These are phyloP conservation scores for Petrosia ficiformis DNA, from an alignment of 37 sponge, comb jelly and placozoan species.

Conservation along the genomic window DNA sequence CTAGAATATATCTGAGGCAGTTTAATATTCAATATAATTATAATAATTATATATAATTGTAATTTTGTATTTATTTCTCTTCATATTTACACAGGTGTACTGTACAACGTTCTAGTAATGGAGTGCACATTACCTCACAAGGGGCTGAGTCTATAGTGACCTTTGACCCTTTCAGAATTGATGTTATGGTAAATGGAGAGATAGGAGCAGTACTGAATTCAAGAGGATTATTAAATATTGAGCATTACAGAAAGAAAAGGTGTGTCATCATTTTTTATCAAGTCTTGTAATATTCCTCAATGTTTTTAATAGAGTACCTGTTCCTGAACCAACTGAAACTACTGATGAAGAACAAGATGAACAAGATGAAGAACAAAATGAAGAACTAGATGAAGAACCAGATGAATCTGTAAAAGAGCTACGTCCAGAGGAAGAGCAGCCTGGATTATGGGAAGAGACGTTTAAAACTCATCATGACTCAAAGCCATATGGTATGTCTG, in stretches of 20 bases:
- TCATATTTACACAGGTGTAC: conserved; percentile 15
- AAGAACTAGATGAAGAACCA: conserved; percentile 34
- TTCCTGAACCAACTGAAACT: background rate
- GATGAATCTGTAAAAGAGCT: conserved; percentile 1
- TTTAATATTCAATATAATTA: too few species aligned
- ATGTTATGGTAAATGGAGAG: conserved; percentile 64
- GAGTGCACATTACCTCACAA: conserved; percentile 28
- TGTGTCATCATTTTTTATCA: conserved; percentile 15
- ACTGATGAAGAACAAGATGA: conserved; percentile 21
- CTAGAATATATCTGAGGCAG: too few species aligned
- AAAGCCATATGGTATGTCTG: conserved; percentile 79
- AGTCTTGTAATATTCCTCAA: background rate
- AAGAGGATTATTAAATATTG: conserved; percentile 77
- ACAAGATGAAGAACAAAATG: conserved; percentile 23
- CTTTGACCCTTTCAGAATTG: conserved; percentile 77
- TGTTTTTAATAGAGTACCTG: conserved; percentile 3
- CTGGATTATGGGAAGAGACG: conserved; percentile 89
- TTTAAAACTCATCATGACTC: conserved; percentile 95
- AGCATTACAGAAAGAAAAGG: conserved; percentile 72
- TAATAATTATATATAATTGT: background rate
- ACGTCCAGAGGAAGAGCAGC: conserved; percentile 32
- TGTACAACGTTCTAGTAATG: conserved; percentile 8
- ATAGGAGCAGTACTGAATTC: conserved; percentile 69
- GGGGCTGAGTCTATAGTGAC: conserved; percentile 46
- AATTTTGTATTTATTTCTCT: background rate